phyloP scores from a whole-genome alignment of 2,113 vertebrate genomes.

The Rallus limicola region DNA sequence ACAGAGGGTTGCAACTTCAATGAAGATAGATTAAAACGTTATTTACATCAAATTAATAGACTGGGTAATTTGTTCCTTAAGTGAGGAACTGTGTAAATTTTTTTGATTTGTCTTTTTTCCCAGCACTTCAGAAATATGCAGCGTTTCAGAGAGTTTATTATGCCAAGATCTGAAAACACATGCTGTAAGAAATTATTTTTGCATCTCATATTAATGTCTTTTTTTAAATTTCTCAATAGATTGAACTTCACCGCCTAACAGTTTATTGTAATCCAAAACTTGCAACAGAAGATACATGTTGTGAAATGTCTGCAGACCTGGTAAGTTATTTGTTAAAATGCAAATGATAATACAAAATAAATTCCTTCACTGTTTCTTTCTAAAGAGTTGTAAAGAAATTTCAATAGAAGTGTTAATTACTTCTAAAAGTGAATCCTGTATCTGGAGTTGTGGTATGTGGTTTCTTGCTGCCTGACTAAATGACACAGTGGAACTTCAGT shows the following conservation, averaged over 20 bases:
- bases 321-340: slow-evolving; percentile 76
- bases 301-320: slow-evolving; percentile 81
- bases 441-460: not conserved
- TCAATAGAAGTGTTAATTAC: not conserved
- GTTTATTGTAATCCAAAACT: slow-evolving; percentile 89
- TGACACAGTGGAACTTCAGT: not conserved
- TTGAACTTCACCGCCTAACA: slow-evolving; percentile 88
- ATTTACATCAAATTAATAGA: not conserved
- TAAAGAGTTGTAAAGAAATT: not conserved
- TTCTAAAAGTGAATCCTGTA: not conserved
- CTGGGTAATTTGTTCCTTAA: not conserved
- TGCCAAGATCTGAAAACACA: not conserved
- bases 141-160: not conserved
- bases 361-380: not conserved
- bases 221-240: slow-evolving; percentile 75
- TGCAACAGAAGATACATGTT: slow-evolving; percentile 85
- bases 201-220: not conserved
- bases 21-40: not conserved
- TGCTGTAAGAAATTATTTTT: not conserved
- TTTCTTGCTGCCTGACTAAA: not conserved
- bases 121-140: not conserved
- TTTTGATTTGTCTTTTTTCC: not conserved
- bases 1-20: not conserved
- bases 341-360: not conserved
- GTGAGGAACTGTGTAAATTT: not conserved